Evolutionary conservation across 2,888 invertebrate species (phyloP).

Genomic region (Osmoderma eremita): DNA sequence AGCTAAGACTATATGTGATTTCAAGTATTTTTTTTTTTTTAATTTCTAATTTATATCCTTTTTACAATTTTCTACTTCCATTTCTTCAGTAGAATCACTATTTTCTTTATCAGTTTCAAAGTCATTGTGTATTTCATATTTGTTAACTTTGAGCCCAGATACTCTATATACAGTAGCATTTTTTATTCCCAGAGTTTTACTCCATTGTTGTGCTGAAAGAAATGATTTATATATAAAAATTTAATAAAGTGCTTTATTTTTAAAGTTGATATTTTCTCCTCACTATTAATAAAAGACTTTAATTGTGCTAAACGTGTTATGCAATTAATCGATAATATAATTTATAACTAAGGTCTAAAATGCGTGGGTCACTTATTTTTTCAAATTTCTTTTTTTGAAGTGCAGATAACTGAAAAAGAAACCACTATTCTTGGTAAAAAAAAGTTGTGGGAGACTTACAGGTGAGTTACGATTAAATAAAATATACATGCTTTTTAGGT

Average conservation of each 20-base stretch:
- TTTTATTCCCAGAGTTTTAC: slow-evolving; percentile 67
- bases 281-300: background rate
- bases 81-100: slow-evolving; percentile 42
- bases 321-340: background rate
- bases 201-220: slow-evolving; percentile 68
- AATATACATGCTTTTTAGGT: no score
- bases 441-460: no score
- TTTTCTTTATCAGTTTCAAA: slow-evolving; percentile 45
- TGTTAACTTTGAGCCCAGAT: slow-evolving; percentile 64
- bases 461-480: no score
- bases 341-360: no score
- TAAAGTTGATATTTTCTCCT: slow-evolving; percentile 1
- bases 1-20: slow-evolving; percentile 42
- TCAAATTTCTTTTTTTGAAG: no score
- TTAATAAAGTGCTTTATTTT: slow-evolving; percentile 44
- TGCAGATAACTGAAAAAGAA: no score
- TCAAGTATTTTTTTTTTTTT: slow-evolving; percentile 40
- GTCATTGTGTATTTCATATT: slow-evolving; percentile 54
- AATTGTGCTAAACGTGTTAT: background rate
- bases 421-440: no score
- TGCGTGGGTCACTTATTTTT: no score
- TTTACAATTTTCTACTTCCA: slow-evolving; percentile 20
- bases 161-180: slow-evolving; percentile 69
- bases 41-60: slow-evolving; percentile 21
- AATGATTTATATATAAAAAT: slow-evolving; percentile 30